A percentile compares a stretch with the other conserved stretches of the same genome.
Evolutionary conservation across 1,140 invertebrate species (phyloP).

Genomic region (Nasonia longicornis): DNA sequence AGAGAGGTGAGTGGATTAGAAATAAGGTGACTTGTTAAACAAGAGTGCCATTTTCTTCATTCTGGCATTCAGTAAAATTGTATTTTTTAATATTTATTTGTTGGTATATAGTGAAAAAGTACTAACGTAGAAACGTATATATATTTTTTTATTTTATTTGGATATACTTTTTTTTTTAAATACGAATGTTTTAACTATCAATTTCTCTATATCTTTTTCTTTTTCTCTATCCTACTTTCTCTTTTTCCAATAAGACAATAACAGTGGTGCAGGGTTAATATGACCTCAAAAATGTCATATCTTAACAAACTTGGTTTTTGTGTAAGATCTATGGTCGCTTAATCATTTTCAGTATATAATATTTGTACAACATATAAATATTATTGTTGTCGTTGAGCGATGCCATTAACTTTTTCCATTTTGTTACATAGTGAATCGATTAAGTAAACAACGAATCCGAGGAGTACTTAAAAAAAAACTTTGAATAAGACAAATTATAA

Average conservation of each 20-base stretch:
- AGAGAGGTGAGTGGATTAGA: conserved; percentile 78
- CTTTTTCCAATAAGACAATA: conserved; percentile 43
- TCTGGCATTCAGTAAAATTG: conserved; percentile 33
- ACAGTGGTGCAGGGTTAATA: conserved; percentile 47
- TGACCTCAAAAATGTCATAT: conserved; percentile 43
- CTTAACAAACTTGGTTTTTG: conserved; percentile 48
- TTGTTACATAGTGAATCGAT: conserved; percentile 46
- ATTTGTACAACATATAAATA: conserved; percentile 43
- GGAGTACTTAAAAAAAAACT: conserved; percentile 15
- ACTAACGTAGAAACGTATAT: conserved; percentile 42
- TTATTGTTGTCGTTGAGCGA: conserved; percentile 35
- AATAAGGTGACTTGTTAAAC: neutral
- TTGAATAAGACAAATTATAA: conserved; percentile 28
- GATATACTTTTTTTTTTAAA: conserved; percentile 31
- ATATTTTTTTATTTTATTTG: conserved; percentile 41
- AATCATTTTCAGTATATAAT: conserved; percentile 42
- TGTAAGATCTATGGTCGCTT: conserved; percentile 47
- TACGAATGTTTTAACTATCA: conserved; percentile 45
- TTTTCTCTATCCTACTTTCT: conserved; percentile 45
- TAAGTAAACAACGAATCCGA: conserved; percentile 31
- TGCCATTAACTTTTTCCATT: conserved; percentile 40
- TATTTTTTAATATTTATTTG: conserved; percentile 40
- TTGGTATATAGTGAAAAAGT: conserved; percentile 36
- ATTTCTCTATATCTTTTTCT: conserved; percentile 43
- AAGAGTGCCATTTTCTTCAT: conserved; percentile 21